A percentile compares a stretch with the other conserved stretches of the same genome.
phyloP scores from a whole-genome alignment of 2,888 invertebrate species.

The Nemurella pictetii region DNA sequence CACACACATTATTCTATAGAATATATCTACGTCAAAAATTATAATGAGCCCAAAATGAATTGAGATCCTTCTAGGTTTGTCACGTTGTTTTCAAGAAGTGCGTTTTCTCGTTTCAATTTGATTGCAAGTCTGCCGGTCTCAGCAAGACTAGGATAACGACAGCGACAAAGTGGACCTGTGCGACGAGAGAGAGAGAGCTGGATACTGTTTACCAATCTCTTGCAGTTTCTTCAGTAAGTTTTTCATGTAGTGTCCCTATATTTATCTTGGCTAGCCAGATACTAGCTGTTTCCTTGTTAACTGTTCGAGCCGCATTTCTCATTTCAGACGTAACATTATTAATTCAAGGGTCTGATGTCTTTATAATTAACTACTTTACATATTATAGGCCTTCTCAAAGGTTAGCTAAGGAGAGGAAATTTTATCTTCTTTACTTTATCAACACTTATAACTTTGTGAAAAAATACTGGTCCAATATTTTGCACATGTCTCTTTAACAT shows the following conservation, averaged over 20 bases:
- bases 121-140: too few species aligned
- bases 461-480: not conserved
- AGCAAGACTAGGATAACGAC: too few species aligned
- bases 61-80: too few species aligned
- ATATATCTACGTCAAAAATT: too few species aligned
- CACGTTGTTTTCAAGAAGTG: too few species aligned
- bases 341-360: slow-evolving; percentile 11
- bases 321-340: slow-evolving; percentile 18
- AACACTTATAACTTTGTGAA: not conserved
- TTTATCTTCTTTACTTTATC: not conserved
- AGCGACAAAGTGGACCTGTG: too few species aligned
- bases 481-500: not conserved
- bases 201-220: too few species aligned
- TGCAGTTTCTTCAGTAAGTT: slow-evolving; percentile 12
- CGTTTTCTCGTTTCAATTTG: too few species aligned
- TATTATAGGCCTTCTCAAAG: slow-evolving; percentile 11
- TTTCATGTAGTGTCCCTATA: not conserved
- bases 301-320: not conserved
- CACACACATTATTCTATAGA: too few species aligned
- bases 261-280: slow-evolving; percentile 8
- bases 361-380: slow-evolving; percentile 19
- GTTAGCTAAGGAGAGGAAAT: not conserved
- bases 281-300: slow-evolving; percentile 12
- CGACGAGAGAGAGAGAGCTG: too few species aligned
- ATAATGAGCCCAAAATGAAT: too few species aligned